Evolutionary conservation across 2,888 invertebrate species (phyloP), one percentile per base, ranked within the genome.

Genomic region (Drosophila tripunctata): DNA sequence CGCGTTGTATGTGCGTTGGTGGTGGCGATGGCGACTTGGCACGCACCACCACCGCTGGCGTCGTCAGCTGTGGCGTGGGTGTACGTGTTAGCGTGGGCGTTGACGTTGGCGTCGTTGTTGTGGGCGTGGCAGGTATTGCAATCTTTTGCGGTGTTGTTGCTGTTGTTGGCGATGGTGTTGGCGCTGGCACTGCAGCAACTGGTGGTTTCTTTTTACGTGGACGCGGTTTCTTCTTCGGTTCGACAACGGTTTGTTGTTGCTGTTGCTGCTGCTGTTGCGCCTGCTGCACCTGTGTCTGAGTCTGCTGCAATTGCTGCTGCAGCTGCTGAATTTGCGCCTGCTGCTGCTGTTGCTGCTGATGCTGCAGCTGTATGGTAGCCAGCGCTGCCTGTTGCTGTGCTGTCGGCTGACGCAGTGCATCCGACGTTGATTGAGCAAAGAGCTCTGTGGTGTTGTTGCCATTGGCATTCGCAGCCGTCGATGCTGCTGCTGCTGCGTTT

Each of bases 401-500:
- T 30, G 91, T 90, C 2, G 90, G 60, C 64, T 91, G 90, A 1
- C 90, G 87, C 48, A 87, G 47, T 21, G 91, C 90, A 68, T 91
- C 90, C 33, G 90, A 88, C 57, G 89, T 82, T 33, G 89, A 86
- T 58, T 90, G 89, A 1, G 89, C 58, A 12, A 77, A 89, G 7
- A 87, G 60, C 44, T 87, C 87, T 4, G 73, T 33, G 10, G 87
- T 35, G 27, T 43, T 68, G 43, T 55, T 38, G 12, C 41, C 48
- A 14, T 60, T 64, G 2, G 40, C 47, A 21, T 22, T 36, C 22
- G 44, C 15, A 33, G 44, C 21, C 1, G 22, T 8, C 2, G 54
- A 8, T 21, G 38, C 19, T 60, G 36, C 52, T 33, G 48, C 7
- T 75, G n/a, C n/a, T n/a, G n/a, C n/a, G n/a, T n/a, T n/a, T n/a